These are phyloP conservation scores for Hemaris fuciformis DNA, from an alignment of 2,888 invertebrate genomes.

Conservation along the genomic window DNA sequence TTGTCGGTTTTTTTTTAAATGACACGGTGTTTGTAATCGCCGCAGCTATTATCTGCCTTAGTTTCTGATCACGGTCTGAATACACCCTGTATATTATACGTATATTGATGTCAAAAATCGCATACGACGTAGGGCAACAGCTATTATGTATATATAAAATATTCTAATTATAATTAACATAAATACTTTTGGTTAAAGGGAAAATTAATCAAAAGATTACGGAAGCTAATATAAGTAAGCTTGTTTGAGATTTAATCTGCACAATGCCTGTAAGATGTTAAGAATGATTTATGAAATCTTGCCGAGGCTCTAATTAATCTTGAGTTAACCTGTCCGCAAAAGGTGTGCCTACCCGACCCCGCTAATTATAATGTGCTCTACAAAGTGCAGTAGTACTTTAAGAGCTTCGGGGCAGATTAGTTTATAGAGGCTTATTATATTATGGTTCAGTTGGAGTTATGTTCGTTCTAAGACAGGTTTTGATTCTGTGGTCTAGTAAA, in stretches of 20 bases:
- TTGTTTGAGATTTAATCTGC: not conserved
- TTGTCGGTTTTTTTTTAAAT: no score
- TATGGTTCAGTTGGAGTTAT: not conserved
- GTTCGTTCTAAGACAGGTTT: no score
- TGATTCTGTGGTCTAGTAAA: not conserved
- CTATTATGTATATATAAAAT: not conserved
- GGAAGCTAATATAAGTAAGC: not conserved
- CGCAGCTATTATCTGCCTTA: no score
- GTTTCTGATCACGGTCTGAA: no score
- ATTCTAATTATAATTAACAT: not conserved
- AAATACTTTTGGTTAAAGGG: not conserved
- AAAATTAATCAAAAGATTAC: slow-evolving; percentile 6
- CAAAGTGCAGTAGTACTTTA: not conserved
- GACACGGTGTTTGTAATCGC: no score
- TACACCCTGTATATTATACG: no score
- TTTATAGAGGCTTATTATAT: not conserved
- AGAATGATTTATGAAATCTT: slow-evolving; percentile 47
- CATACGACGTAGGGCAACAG: not conserved
- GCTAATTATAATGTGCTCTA: slow-evolving; percentile 31
- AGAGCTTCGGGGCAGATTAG: not conserved
- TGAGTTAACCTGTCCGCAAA: slow-evolving; percentile 38
- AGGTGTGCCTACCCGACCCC: slow-evolving; percentile 24
- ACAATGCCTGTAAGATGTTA: slow-evolving; percentile 13
- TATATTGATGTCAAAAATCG: no score
- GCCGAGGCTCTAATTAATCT: slow-evolving; percentile 43